Base-by-base conservation (phyloP, 2,797 vertebrate genomes). In the Dendrocincla fuliginosa region DNA sequence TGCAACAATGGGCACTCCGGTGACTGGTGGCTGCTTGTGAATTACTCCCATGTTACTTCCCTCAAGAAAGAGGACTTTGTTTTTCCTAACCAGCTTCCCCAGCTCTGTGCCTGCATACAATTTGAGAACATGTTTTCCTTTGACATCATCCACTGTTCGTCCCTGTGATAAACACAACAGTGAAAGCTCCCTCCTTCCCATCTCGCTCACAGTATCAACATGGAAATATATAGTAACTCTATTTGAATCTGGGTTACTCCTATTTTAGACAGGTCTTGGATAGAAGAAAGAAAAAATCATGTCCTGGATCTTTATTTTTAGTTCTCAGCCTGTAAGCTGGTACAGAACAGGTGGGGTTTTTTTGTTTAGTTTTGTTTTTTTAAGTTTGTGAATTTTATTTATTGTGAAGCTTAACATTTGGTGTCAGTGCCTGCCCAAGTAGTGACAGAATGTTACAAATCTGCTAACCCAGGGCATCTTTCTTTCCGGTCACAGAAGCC, bases 171-270 rank as follows among this genome's bases (percentile, higher is more conserved):
- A 53, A 37, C 18, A 6, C 30, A 28, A 25, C 11, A 39, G 24
- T 56, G 60, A 55, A 52, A 74, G 19, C 15, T 24, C 15, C 5
- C 12, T 65, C 30, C 50, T 47, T 59, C 46, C 18, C 33, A 5
- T 52, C 33, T 46, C 1, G 1, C 30, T 50, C 3, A 1, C 18
- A 6, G 1, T 74, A 25, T 4, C 46, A 23, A 41, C 6, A 5
- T 22, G 39, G 39, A 59, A 52, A n/a, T 32, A 28, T 5, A 64
- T 24, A 42, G 41, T 46, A 52, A 13, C 15, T 24, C 39, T 46
- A 1, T 59, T 6, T 44, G 25, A 50, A 35, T 37, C 24, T 8
- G 14, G 47, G 14, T 67, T 35, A 23, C 10, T 74, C 12, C 53
- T 47, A 2, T 47, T 56, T 6, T 4, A 32, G 35, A 24, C 11